Percentiles rank a stretch among this genome's conserved stretches.
phyloP scores from a whole-genome alignment of 1,140 invertebrate species.

The Ericerus pela region DNA sequence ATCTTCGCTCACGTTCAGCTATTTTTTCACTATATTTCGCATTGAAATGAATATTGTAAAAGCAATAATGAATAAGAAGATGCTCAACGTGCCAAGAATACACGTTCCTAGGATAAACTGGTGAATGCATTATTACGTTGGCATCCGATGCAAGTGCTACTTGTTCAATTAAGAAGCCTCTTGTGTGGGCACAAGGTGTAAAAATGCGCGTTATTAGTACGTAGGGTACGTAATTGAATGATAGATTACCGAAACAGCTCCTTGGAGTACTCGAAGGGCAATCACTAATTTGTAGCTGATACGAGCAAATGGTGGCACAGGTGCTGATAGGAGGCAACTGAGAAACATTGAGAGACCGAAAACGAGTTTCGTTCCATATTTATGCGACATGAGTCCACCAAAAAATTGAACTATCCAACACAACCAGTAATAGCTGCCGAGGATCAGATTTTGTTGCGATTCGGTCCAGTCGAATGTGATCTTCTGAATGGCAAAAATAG shows the following conservation, averaged over 20 bases:
- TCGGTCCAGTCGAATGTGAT: conserved; percentile 47
- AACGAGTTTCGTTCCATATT: conserved; percentile 52
- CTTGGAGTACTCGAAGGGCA: conserved; percentile 50
- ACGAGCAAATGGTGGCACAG: conserved; percentile 47
- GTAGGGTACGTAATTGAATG: too few species aligned
- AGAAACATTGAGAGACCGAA: conserved; percentile 52
- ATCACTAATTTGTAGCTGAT: conserved; percentile 43
- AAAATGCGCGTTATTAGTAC: too few species aligned
- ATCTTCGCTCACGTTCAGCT: too few species aligned
- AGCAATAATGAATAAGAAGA: too few species aligned
- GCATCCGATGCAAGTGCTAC: too few species aligned
- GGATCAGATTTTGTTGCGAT: conserved; percentile 44
- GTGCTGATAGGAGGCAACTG: conserved; percentile 49
- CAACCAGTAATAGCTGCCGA: conserved; percentile 59
- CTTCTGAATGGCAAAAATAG: conserved; percentile 16
- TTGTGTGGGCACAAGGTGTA: too few species aligned
- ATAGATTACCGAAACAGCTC: conserved; percentile 46
- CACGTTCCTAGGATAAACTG: too few species aligned
- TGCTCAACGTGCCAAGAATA: too few species aligned
- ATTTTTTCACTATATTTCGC: too few species aligned
- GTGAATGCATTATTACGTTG: too few species aligned
- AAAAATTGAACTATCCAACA: conserved; percentile 58
- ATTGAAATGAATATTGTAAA: too few species aligned
- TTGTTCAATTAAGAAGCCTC: too few species aligned
- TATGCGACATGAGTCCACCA: conserved; percentile 52